These are phyloP conservation scores for Pelodytes ibericus DNA, from an alignment of 2,797 vertebrate genomes.

Conservation along the genomic window DNA sequence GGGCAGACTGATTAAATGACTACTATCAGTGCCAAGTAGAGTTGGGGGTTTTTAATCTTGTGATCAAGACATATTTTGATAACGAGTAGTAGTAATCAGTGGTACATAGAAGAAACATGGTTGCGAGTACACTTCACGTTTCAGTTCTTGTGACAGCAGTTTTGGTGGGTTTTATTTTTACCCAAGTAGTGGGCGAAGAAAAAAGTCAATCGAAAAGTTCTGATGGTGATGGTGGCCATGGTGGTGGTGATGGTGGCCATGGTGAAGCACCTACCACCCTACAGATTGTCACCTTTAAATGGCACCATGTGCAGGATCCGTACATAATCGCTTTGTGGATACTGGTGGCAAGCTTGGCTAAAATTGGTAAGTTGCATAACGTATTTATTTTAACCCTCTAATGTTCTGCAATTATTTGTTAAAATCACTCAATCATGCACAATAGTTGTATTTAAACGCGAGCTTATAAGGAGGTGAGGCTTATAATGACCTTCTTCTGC, in stretches of 20 bases:
- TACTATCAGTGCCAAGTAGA: no score
- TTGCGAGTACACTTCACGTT: not conserved
- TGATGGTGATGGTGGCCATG: not conserved
- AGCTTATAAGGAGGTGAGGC: no score
- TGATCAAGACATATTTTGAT: no score
- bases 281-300: constrained; percentile 87
- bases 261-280: constrained; percentile 59
- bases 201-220: not conserved
- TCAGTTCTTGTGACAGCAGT: not conserved
- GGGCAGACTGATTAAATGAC: no score
- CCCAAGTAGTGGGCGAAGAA: not conserved
- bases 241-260: not conserved
- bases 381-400: no score
- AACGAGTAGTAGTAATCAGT: no score
- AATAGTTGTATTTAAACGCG: no score
- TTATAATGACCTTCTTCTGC: no score
- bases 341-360: constrained; percentile 91
- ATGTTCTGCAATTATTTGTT: no score
- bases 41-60: no score
- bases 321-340: constrained; percentile 91
- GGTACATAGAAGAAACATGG: not conserved
- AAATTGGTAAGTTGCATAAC: constrained; percentile 89
- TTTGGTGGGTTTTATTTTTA: not conserved
- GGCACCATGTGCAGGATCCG: constrained; percentile 84
- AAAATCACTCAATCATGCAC: no score